Percentiles rank a stretch among this genome's conserved stretches.
Conservation (phyloP, 2,888 invertebrate genomes). For the Chrysolina haemoptera region DNA sequence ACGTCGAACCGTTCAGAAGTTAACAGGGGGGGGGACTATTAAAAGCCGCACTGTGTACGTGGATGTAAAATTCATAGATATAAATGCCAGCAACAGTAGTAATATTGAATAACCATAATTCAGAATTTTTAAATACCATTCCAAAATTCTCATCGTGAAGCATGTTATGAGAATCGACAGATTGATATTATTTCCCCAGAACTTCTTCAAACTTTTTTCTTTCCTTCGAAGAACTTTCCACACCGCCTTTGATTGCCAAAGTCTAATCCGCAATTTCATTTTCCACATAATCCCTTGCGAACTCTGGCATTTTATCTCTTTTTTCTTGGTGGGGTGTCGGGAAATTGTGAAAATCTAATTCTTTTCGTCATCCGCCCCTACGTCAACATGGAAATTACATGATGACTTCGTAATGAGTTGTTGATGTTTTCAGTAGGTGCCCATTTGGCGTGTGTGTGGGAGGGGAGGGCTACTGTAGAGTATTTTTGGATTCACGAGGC, state of each 20-base stretch:
- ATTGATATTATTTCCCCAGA: too few species aligned
- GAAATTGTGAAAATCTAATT: conserved; percentile 12
- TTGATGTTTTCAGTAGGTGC: conserved; percentile 8
- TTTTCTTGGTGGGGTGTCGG: conserved; percentile 14
- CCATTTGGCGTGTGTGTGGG: neutral
- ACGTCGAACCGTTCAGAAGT: too few species aligned
- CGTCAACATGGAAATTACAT: conserved; percentile 4
- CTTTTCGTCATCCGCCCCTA: neutral
- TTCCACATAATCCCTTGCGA: neutral
- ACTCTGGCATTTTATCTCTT: neutral
- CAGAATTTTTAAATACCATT: too few species aligned
- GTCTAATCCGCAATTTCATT: conserved; percentile 12
- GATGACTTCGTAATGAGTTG: conserved; percentile 15
- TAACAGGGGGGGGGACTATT: too few species aligned
- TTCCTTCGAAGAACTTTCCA: neutral
- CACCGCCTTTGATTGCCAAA: conserved; percentile 5
- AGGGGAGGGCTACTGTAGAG: too few species aligned
- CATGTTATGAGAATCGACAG: too few species aligned
- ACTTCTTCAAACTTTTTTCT: neutral
- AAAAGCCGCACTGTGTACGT: too few species aligned
- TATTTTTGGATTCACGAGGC: conserved; percentile 5
- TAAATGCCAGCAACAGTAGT: too few species aligned
- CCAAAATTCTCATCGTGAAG: too few species aligned
- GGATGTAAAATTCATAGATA: too few species aligned
- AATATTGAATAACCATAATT: too few species aligned